phyloP scores from a whole-genome alignment of 2,888 invertebrate genomes.

The Punctoribates punctum region DNA sequence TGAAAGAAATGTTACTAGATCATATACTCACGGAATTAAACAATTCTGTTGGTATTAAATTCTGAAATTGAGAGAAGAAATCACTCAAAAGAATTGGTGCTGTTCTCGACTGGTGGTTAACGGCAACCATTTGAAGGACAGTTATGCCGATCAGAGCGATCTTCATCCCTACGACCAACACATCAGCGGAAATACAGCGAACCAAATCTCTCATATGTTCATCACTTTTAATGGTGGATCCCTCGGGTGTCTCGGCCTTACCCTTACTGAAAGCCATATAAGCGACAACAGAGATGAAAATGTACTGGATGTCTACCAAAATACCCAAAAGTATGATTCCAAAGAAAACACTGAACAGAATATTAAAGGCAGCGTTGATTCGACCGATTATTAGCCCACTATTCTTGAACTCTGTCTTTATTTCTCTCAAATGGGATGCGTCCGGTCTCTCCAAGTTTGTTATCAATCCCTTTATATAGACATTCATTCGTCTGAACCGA shows the following conservation, averaged over 20 bases:
- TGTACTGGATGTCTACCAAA: not conserved
- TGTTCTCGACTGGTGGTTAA: not conserved
- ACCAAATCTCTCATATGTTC: not conserved
- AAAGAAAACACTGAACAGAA: not conserved
- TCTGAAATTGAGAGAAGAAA: not conserved
- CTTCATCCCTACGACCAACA: not conserved
- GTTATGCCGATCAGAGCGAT: not conserved
- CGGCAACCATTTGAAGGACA: not conserved
- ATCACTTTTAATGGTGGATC: not conserved
- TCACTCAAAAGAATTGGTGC: not conserved
- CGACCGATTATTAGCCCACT: not conserved
- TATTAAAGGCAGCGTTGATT: not conserved
- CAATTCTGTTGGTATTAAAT: not conserved
- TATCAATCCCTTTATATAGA: not conserved
- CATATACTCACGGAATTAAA: not conserved
- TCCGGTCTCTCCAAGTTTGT: not conserved
- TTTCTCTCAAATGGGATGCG: not conserved
- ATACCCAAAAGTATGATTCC: not conserved
- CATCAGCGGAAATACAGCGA: not conserved
- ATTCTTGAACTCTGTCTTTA: not conserved
- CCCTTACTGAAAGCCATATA: not conserved
- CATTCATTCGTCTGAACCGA: not conserved
- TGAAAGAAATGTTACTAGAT: no score
- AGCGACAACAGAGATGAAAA: not conserved
- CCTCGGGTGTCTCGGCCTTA: not conserved